Percentiles rank a stretch among this genome's conserved stretches.
phyloP scores from a whole-genome alignment of 2,888 invertebrate genomes.

The Actias luna region DNA sequence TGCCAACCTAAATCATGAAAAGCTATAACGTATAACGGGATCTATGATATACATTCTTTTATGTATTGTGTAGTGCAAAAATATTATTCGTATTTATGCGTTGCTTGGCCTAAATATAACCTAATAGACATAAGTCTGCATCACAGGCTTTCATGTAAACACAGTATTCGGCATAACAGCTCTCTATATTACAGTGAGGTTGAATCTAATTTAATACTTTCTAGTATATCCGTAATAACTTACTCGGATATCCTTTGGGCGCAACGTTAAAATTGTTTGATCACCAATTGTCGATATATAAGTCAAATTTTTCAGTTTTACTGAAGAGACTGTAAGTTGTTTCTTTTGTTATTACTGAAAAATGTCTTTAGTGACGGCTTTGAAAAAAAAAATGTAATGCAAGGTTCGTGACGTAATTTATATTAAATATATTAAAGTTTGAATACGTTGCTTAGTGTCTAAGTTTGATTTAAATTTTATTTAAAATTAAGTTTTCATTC shows the following conservation, averaged over 20 bases:
- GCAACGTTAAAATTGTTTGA: background rate
- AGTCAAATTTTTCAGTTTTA: background rate
- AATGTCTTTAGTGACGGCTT: no score
- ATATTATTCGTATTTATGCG: background rate
- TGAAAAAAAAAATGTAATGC: no score
- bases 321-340: background rate
- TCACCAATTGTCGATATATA: background rate
- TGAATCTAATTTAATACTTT: background rate
- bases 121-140: background rate
- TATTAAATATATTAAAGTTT: no score
- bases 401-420: no score
- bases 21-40: no score
- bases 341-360: background rate
- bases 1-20: no score
- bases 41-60: no score
- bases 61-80: background rate
- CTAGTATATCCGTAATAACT: background rate
- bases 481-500: no score
- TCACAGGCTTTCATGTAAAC: background rate
- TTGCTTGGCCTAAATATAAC: no score
- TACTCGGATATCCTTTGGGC: background rate
- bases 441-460: no score
- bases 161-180: background rate
- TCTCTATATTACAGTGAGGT: background rate
- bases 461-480: no score